Evolutionary conservation across 2,797 vertebrate genomes (phyloP).

Genomic region (Eulemur rubriventer): DNA sequence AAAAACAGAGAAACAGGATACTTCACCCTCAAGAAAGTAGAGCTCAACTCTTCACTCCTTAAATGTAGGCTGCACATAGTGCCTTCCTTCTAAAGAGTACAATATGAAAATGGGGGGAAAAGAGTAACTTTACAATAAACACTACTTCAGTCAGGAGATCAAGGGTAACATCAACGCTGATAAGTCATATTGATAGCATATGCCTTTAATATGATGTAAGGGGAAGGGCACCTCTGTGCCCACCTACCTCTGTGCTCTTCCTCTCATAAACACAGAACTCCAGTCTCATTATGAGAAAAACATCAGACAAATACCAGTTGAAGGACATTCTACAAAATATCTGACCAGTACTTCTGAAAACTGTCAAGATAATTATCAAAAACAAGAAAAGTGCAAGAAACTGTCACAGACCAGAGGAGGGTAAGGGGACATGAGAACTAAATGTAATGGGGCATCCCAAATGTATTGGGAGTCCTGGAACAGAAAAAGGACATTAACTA

Average conservation of each 20-base stretch:
- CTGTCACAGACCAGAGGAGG: background rate
- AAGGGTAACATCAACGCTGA: background rate
- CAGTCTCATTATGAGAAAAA: background rate
- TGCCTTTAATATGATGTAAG: background rate
- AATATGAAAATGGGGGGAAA: background rate
- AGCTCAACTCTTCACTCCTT: background rate
- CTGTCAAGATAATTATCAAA: background rate
- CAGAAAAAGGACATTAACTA: background rate
- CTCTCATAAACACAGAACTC: background rate
- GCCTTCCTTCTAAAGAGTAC: background rate
- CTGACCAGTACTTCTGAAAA: background rate
- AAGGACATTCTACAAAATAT: background rate
- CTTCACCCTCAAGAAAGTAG: background rate
- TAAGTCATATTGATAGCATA: background rate
- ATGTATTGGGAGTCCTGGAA: background rate
- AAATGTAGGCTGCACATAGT: background rate
- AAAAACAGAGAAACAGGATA: background rate
- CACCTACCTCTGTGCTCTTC: background rate
- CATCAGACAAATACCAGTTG: background rate
- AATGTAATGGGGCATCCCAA: background rate
- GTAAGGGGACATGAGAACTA: background rate
- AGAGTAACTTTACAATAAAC: background rate
- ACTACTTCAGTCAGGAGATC: background rate
- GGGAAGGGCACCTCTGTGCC: background rate
- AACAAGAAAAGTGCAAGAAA: conserved; percentile 18